A percentile compares a stretch with the other conserved stretches of the same genome.
These are phyloP conservation scores for Tetramorium alpestre DNA, from an alignment of 1,140 invertebrate genomes.

Conservation along the genomic window DNA sequence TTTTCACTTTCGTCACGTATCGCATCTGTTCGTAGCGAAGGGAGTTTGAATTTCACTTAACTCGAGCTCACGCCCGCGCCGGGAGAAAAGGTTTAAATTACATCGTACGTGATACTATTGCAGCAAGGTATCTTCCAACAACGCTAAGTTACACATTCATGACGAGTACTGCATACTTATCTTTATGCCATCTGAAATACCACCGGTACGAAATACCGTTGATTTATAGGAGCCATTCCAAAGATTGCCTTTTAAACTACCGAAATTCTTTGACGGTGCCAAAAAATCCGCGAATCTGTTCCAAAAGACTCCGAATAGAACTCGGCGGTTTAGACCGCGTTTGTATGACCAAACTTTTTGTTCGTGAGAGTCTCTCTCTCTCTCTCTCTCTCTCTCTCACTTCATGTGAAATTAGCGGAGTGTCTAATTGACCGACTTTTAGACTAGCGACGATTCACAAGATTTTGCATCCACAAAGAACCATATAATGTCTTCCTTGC, in stretches of 20 bases:
- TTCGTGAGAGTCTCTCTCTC: background rate
- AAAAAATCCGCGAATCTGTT: slow-evolving; percentile 2
- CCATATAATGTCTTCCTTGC: background rate
- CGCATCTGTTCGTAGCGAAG: slow-evolving; percentile 8
- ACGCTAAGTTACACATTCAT: background rate
- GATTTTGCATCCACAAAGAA: background rate
- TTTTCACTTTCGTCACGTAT: slow-evolving; percentile 32
- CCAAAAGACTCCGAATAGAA: background rate
- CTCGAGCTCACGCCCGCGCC: background rate
- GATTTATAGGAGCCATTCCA: background rate
- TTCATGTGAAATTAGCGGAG: slow-evolving; percentile 32
- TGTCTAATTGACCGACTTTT: slow-evolving; percentile 51
- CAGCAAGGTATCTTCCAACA: slow-evolving; percentile 9
- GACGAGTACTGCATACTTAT: background rate
- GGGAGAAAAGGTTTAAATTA: slow-evolving; percentile 45
- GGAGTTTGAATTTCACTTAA: slow-evolving; percentile 43
- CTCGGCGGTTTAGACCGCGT: background rate
- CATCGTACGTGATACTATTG: background rate
- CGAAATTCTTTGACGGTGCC: background rate
- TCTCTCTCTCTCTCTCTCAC: background rate
- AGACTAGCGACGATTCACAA: slow-evolving; percentile 11
- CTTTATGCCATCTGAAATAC: background rate
- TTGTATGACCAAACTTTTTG: slow-evolving; percentile 15
- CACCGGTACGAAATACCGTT: background rate
- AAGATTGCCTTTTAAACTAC: background rate